These are phyloP conservation scores for Frankliniella intonsa DNA, from an alignment of 2,888 invertebrate genomes.

Conservation along the genomic window DNA sequence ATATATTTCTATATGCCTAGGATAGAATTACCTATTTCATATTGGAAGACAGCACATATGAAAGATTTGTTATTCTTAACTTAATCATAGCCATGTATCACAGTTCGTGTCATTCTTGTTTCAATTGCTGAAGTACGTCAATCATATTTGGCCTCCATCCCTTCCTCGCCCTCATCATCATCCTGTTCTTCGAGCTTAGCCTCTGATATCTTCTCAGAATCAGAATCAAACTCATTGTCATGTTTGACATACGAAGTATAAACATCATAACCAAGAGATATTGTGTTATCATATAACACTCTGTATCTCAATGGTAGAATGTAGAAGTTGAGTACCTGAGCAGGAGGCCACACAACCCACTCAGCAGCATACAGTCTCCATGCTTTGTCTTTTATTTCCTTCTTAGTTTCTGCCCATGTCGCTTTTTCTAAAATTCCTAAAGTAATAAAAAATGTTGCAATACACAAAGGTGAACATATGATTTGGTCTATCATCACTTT, in stretches of 20 bases:
- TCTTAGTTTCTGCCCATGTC: conserved; percentile 56
- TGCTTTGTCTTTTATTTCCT: conserved; percentile 69
- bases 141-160: too few relatives aligned
- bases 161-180: not conserved
- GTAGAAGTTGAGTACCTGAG: conserved; percentile 89
- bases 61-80: not conserved
- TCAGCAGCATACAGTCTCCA: conserved; percentile 76
- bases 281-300: conserved; percentile 79
- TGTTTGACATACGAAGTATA: conserved; percentile 79
- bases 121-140: too few relatives aligned
- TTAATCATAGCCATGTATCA: not conserved
- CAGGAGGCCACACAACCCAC: conserved; percentile 90
- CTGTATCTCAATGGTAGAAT: conserved; percentile 74
- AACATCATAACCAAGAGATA: conserved; percentile 81
- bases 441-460: conserved; percentile 71
- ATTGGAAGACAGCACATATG: not conserved
- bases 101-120: not conserved
- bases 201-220: not conserved
- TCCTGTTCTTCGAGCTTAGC: not conserved
- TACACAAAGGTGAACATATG: conserved; percentile 75
- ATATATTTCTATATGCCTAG: too few relatives aligned
- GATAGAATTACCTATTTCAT: too few relatives aligned
- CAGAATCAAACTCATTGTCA: conserved; percentile 38
- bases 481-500: conserved; percentile 80
- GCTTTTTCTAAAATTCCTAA: conserved; percentile 66